These are phyloP conservation scores for Tanytarsus gracilentus DNA, from an alignment of 2,888 invertebrate genomes.

Conservation along the genomic window DNA sequence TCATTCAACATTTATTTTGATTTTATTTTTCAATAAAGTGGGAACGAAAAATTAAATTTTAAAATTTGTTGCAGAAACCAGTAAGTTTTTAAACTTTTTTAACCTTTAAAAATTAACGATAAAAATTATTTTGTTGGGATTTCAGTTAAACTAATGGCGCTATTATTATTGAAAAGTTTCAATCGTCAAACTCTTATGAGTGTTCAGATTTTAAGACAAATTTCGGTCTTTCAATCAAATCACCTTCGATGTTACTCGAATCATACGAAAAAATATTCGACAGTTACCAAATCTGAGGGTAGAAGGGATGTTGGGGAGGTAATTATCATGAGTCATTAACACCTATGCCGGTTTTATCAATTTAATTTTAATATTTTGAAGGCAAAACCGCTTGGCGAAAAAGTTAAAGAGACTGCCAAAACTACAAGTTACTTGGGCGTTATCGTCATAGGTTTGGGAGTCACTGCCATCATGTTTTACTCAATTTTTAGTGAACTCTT, in stretches of 20 bases:
- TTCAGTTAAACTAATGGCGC: too few relatives aligned
- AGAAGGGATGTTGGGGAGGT: not conserved
- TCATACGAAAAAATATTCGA: too few relatives aligned
- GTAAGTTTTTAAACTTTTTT: too few relatives aligned
- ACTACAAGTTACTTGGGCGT: slow-evolving; percentile 78
- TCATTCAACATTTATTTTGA: too few relatives aligned
- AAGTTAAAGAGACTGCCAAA: slow-evolving; percentile 84
- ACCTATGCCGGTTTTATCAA: slow-evolving; percentile 29
- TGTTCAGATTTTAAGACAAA: not conserved
- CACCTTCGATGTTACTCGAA: too few relatives aligned
- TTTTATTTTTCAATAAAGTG: too few relatives aligned
- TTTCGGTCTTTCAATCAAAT: not conserved
- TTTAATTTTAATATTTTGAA: slow-evolving; percentile 35
- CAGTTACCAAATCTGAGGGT: not conserved
- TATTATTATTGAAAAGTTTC: not conserved
- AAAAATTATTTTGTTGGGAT: too few relatives aligned
- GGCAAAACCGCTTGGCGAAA: slow-evolving; percentile 59
- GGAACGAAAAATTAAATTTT: too few relatives aligned
- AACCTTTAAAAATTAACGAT: too few relatives aligned
- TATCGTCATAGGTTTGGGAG: slow-evolving; percentile 68
- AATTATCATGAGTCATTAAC: not conserved
- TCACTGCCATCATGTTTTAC: slow-evolving; percentile 75
- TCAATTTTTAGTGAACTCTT: slow-evolving; percentile 78
- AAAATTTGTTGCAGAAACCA: too few relatives aligned
- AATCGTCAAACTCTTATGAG: not conserved